Conservation (phyloP, 2,113 vertebrate genomes). For the Leptocoma aspasia region DNA sequence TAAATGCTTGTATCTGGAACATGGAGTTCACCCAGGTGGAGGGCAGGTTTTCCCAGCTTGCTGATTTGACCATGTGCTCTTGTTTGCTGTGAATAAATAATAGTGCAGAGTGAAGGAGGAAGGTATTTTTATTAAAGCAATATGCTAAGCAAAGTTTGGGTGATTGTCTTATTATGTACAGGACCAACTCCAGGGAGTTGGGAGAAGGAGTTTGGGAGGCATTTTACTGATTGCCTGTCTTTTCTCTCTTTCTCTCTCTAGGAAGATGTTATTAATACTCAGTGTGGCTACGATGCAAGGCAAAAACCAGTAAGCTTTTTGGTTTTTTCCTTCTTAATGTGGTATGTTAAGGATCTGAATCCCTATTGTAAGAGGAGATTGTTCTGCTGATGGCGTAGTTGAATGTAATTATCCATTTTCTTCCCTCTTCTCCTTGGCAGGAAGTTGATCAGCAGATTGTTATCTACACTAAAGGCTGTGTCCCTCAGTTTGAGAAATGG, state of each 20-base stretch:
- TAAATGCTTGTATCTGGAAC: background rate
- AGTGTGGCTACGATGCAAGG: slow-evolving; percentile 95
- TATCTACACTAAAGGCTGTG: slow-evolving; percentile 96
- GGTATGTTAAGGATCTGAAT: background rate
- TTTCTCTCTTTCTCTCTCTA: slow-evolving; percentile 56
- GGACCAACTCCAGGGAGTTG: background rate
- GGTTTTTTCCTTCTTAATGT: background rate
- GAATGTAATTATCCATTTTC: background rate
- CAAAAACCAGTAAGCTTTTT: slow-evolving; percentile 87
- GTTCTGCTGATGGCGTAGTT: background rate
- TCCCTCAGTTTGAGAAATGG: slow-evolving; percentile 99
- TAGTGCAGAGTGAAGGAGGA: background rate
- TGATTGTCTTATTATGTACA: background rate
- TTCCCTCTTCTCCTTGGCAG: slow-evolving; percentile 68
- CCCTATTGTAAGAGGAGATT: background rate
- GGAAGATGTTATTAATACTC: slow-evolving; percentile 98
- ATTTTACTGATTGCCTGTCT: background rate
- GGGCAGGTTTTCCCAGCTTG: background rate
- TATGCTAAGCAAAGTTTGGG: background rate
- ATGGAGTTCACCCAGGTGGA: background rate
- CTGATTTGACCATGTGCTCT: background rate
- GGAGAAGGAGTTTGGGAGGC: background rate
- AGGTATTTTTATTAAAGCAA: background rate
- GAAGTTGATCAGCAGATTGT: slow-evolving; percentile 91
- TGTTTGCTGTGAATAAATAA: background rate